Percentiles rank a stretch among this genome's conserved stretches.
phyloP scores from a whole-genome alignment of 2,113 vertebrate species.

The Seriola rivoliana region DNA sequence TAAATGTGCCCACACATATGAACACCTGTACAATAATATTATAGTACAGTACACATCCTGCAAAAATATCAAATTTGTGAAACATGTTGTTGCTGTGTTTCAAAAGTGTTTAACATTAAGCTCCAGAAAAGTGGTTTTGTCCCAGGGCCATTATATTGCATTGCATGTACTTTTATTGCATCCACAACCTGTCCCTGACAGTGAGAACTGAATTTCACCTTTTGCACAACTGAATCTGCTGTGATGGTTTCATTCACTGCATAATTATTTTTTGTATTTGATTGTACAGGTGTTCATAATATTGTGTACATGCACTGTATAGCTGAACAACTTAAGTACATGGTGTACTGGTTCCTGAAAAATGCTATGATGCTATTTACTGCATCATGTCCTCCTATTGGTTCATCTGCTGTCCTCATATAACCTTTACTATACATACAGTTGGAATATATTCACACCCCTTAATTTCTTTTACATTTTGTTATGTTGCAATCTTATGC shows the following conservation, averaged over 20 bases:
- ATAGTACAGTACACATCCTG: neutral
- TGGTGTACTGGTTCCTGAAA: too few species aligned
- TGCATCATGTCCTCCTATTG: neutral
- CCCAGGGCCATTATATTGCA: too few species aligned
- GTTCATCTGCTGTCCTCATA: slow-evolving; percentile 1
- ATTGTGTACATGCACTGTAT: neutral
- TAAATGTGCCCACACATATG: too few species aligned
- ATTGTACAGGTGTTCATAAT: neutral
- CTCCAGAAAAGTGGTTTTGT: too few species aligned
- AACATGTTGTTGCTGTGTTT: neutral
- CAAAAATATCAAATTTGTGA: neutral
- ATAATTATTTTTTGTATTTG: neutral
- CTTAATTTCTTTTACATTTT: too few species aligned
- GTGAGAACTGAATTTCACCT: neutral
- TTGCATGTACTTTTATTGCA: neutral
- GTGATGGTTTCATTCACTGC: neutral
- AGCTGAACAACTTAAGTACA: neutral
- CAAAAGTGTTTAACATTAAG: too few species aligned
- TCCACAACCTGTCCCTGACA: neutral
- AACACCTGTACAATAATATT: neutral
- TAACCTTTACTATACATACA: neutral
- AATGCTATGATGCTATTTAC: neutral
- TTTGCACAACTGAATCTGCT: neutral
- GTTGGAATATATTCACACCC: too few species aligned
- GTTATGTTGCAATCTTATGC: too few species aligned